Base-by-base conservation (phyloP, 2,888 invertebrate genomes). In the Drosophila hamatofila region DNA sequence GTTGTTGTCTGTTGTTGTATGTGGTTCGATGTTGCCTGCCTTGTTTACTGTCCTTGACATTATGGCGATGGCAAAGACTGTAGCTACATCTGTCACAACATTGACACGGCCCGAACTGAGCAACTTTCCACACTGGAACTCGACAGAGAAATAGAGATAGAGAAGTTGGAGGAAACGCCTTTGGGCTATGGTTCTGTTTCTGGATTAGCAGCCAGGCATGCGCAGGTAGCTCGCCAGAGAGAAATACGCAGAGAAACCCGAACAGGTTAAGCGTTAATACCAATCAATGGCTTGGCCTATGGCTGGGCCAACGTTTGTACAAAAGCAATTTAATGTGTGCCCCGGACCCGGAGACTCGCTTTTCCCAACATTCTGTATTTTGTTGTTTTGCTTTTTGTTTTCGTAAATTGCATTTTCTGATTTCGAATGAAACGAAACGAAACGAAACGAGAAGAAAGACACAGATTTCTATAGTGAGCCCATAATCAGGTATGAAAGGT, bases 351-450 rank as follows among this genome's bases (percentile, higher is more conserved):
- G 74, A 51, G 74, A 54, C 56, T 65, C 57, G 61, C 71, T 72
- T 73, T 78, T 61, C 61, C 70, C 73, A 51, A 74, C 76, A 68
- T 65, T 78, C 59, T 60, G 60, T 70, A 11, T 42, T 42, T 21
- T 76, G 77, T 79, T 70, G 62, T 69, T 83, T 87, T 82, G 41
- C 12, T 12, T 44, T 44, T 44, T 44, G 44, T 44, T 44, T 44
- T 23, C 85, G 88, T 89, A 88, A 88, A 88, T 89, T 88, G 87
- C 89, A 88, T 87, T 89, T 87, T 87, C 87, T 87, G 87, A 84
- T 89, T 85, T 85, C 84, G 70, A 75, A 76, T 61, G 88, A 88
- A 84, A 76, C 80, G 75, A 63, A 52, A 59, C 56, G 88, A 87
- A 84, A 74, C 78, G 75, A 63, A 54, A 60, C 39, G 42, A 60